phyloP scores from a whole-genome alignment of 2,888 invertebrate genomes.

The Cristatella mucedo region DNA sequence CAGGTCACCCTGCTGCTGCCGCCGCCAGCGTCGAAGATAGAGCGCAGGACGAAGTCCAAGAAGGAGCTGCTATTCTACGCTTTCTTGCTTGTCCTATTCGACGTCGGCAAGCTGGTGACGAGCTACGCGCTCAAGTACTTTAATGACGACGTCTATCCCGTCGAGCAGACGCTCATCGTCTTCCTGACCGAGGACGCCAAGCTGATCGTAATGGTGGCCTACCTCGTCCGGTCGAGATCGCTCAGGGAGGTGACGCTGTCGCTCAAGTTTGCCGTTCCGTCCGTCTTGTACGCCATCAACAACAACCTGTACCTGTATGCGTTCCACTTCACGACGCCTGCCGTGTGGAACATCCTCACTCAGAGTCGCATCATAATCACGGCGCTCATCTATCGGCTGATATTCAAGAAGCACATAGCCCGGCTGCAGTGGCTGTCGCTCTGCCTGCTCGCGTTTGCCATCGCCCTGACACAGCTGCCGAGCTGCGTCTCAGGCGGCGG shows the following conservation, averaged over 20 bases:
- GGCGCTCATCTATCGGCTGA: conserved; percentile 2
- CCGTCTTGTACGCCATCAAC: conserved; percentile 5
- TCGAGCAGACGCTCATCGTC: conserved; percentile 6
- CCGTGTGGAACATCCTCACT: conserved; percentile 4
- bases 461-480: conserved; percentile 1
- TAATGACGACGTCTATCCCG: conserved; percentile 5
- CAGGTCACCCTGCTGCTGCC: too few relatives aligned
- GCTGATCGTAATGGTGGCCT: not conserved
- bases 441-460: not conserved
- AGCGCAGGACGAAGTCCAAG: too few relatives aligned
- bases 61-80: conserved; percentile 3
- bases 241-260: conserved; percentile 1
- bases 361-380: conserved; percentile 7
- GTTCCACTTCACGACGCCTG: conserved; percentile 7
- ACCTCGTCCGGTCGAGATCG: not conserved
- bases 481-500: conserved; percentile 4
- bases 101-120: conserved; percentile 6
- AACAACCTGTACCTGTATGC: conserved; percentile 8
- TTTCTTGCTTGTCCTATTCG: not conserved
- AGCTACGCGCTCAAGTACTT: conserved; percentile 9
- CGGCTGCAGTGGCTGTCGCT: conserved; percentile 5
- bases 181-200: conserved; percentile 5
- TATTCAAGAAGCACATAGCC: conserved; percentile 5
- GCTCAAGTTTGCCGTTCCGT: conserved; percentile 3
- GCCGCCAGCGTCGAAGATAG: too few relatives aligned